A percentile compares a stretch with the other conserved stretches of the same genome.
phyloP scores from a whole-genome alignment of 1,140 invertebrate species.

The Pomacea maculata region DNA sequence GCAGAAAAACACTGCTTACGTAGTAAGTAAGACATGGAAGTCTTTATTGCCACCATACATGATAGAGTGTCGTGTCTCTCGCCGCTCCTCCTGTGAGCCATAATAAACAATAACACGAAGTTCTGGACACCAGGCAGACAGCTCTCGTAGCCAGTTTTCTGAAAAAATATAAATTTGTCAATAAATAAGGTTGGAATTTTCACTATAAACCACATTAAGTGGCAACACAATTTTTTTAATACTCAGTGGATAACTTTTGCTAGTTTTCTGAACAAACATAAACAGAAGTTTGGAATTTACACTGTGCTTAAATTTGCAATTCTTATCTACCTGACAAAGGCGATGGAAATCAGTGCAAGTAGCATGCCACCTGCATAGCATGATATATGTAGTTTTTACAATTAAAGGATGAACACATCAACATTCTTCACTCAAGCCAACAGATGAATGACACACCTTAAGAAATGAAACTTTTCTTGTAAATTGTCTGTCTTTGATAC shows the following conservation, averaged over 20 bases:
- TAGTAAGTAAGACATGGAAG: slow-evolving; percentile 87
- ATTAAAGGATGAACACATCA: no score
- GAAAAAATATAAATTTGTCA: slow-evolving; percentile 7
- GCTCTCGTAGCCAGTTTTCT: slow-evolving; percentile 91
- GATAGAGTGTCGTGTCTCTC: slow-evolving; percentile 79
- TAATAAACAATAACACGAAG: slow-evolving; percentile 85
- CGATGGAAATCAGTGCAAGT: no score
- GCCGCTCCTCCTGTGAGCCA: slow-evolving; percentile 84
- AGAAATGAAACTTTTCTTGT: no score
- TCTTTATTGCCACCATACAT: slow-evolving; percentile 76
- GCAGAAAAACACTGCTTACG: slow-evolving; percentile 68
- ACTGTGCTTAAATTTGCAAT: no score
- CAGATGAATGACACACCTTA: no score
- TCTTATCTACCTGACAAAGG: no score
- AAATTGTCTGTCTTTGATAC: no score
- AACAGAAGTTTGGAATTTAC: no score
- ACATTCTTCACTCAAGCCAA: no score
- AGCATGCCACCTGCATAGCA: no score
- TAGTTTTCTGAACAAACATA: slow-evolving; percentile 77
- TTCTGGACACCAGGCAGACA: slow-evolving; percentile 84
- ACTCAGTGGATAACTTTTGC: slow-evolving; percentile 86
- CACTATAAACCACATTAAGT: slow-evolving; percentile 86
- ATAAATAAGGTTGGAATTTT: no score
- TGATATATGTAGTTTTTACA: no score
- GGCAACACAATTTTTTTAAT: slow-evolving; percentile 78